Conservation (phyloP, 2,888 invertebrate genomes). For the Brachyptera putata region DNA sequence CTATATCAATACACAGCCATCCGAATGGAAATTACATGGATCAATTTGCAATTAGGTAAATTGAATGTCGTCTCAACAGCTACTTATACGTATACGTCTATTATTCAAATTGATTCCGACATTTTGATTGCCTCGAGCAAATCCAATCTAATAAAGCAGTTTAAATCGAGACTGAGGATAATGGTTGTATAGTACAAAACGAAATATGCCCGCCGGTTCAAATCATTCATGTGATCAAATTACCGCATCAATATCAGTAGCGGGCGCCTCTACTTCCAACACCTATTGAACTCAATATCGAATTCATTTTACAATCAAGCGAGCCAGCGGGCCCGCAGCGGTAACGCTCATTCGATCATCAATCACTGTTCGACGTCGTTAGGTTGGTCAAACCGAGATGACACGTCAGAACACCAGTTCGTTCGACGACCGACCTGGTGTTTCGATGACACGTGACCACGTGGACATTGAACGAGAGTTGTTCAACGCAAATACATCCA, state of each 20-base stretch:
- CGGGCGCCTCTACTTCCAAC: background rate
- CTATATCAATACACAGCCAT: background rate
- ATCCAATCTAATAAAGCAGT: conserved; percentile 9
- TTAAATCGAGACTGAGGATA: background rate
- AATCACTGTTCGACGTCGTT: background rate
- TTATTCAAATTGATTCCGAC: conserved; percentile 11
- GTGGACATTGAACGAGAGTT: background rate
- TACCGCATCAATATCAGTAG: conserved; percentile 12
- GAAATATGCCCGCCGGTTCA: background rate
- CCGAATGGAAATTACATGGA: background rate
- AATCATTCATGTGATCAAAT: no score
- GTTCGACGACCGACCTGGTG: background rate
- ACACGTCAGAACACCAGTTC: background rate
- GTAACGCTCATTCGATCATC: background rate
- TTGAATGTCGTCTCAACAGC: conserved; percentile 8
- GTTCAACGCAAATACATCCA: no score
- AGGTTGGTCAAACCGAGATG: background rate
- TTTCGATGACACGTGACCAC: background rate
- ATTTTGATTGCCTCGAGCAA: background rate
- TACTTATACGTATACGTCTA: conserved; percentile 9
- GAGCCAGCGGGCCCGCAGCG: background rate
- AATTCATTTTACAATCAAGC: background rate
- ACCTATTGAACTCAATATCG: conserved; percentile 8
- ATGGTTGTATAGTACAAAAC: background rate
- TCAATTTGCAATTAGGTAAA: conserved; percentile 13